Conservation (phyloP, 92 coral and sea anemone genomes). For the Zoanthus sansibaricus region DNA sequence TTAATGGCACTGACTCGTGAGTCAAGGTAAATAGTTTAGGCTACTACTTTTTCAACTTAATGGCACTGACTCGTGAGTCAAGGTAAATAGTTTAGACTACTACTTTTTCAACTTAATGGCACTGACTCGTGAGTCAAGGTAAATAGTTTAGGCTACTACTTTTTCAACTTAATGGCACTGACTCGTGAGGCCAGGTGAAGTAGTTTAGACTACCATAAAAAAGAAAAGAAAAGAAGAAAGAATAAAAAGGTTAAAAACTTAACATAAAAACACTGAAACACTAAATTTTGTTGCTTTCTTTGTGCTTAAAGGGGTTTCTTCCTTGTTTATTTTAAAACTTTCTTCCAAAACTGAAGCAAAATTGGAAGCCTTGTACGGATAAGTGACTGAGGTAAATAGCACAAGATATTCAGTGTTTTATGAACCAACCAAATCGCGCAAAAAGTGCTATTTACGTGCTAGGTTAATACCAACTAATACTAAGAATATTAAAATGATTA, state of each 20-base stretch:
- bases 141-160: background rate
- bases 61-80: constrained; percentile 90
- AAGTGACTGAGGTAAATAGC: too few relatives aligned
- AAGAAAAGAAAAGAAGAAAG: too few relatives aligned
- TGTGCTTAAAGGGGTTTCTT: too few relatives aligned
- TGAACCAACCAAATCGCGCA: too few relatives aligned
- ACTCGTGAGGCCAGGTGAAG: constrained; percentile 84
- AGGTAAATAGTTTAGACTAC: constrained; percentile 53
- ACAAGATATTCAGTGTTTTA: too few relatives aligned
- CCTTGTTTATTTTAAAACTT: too few relatives aligned
- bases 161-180: constrained; percentile 81
- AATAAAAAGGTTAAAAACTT: too few relatives aligned
- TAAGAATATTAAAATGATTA: background rate
- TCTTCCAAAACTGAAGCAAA: too few relatives aligned
- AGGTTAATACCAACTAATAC: background rate
- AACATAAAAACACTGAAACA: too few relatives aligned
- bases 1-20: constrained; percentile 89
- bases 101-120: constrained; percentile 90
- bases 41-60: constrained; percentile 58
- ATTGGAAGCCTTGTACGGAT: too few relatives aligned
- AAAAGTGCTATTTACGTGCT: too few relatives aligned
- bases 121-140: constrained; percentile 89
- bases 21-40: constrained; percentile 62
- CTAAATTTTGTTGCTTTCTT: too few relatives aligned
- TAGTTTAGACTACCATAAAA: background rate